Base-by-base conservation (phyloP, 2,797 vertebrate species). In the Sebastes trivittatus region DNA sequence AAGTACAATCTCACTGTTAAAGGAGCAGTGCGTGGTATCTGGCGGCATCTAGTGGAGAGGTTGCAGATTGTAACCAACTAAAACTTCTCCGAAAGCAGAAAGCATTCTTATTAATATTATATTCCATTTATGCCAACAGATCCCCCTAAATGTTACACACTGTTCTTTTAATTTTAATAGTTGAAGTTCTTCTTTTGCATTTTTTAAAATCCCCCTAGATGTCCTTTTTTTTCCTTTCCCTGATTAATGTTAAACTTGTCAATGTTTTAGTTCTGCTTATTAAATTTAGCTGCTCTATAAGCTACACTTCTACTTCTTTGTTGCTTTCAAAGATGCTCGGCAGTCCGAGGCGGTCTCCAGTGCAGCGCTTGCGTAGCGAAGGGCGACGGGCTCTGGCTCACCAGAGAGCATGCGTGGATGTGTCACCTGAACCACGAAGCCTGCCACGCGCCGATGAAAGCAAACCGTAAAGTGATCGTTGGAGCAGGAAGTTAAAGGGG, bases 401-500 rank as follows among this genome's bases (percentile, higher is more conserved):
- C 83, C 96, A 96, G 90, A 93, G 36, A 58, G 90, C 91, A 0
- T 95, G 94, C 30, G 88, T 95, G 70, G 96, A 96, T 42, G 82
- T 92, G 67, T 96, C 96, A 22, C 95, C 96, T 10, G 96, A 96
- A 14, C 95, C 96, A 8, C 88, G 80, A 29, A 89, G 90, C 84
- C 87, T 80, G 67, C 29, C 59, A 0, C 87, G 54, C 2, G 54
- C 9, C 4, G 55, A 7, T 10, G 66, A 79, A n/a, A 82, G 64
- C 61, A 63, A 81, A 42, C 75, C 84, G 2, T 89, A 54, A 85
- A 73, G 72, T 3, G 18, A 46, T 66, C 30, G 30, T 36, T 58
- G 42, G 72, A 69, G 80, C 18, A 8, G 54, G 56, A 16, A 25
- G 63, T 25, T 38, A 63, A 49, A 62, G 20, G 49, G 30, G 62